These are phyloP conservation scores for Takifugu flavidus DNA, from an alignment of 2,113 vertebrate genomes.

Conservation along the genomic window DNA sequence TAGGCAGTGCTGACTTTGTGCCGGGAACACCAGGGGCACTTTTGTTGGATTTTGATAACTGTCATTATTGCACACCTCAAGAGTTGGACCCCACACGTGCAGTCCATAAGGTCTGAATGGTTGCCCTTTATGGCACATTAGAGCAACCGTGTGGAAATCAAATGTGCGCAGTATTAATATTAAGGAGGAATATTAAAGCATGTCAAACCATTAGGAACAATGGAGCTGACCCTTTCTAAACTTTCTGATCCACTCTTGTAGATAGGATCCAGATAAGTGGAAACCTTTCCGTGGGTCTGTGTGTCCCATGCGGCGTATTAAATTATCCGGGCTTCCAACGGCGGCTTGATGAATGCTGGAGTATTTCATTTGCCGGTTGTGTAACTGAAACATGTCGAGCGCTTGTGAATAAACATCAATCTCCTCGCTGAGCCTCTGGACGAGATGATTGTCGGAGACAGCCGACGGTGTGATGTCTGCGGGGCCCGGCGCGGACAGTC, in stretches of 20 bases:
- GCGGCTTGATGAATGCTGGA: constrained; percentile 65
- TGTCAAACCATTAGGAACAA: constrained; percentile 54
- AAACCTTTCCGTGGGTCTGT: constrained; percentile 35
- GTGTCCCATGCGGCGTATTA: constrained; percentile 53
- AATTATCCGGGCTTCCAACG: constrained; percentile 58
- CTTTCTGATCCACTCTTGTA: constrained; percentile 54
- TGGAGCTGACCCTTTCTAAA: constrained; percentile 59
- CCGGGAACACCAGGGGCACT: constrained; percentile 26
- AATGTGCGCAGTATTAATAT: constrained; percentile 62
- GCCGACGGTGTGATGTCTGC: constrained; percentile 72
- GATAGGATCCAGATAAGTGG: constrained; percentile 58
- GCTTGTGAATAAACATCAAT: constrained; percentile 79
- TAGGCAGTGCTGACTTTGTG: constrained; percentile 14
- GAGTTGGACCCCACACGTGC: constrained; percentile 35
- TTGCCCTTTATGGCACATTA: constrained; percentile 65
- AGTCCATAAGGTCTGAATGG: constrained; percentile 49
- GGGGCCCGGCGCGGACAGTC: constrained; percentile 62
- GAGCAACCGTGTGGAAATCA: constrained; percentile 57
- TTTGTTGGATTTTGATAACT: constrained; percentile 39
- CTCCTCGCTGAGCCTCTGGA: constrained; percentile 48
- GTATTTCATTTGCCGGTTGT: constrained; percentile 65
- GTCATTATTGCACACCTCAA: constrained; percentile 35
- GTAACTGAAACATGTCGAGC: constrained; percentile 73
- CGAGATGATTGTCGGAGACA: constrained; percentile 73
- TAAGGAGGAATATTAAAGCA: constrained; percentile 61